phyloP scores from a whole-genome alignment of 2,888 invertebrate genomes.

The Nomada fucata region DNA sequence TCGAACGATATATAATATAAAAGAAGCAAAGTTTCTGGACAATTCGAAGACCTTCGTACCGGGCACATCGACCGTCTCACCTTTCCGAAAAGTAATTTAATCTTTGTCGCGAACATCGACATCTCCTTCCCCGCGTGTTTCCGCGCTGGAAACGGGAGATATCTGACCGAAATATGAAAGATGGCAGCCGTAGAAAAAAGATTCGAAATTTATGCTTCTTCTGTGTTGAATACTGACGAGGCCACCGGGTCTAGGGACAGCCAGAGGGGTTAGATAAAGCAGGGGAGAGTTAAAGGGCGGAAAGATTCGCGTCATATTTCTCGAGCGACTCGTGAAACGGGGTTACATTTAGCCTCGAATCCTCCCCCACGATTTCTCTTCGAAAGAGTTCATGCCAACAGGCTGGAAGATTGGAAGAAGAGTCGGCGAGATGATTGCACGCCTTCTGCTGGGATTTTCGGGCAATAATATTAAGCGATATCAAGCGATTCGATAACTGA shows the following conservation, averaged over 20 bases:
- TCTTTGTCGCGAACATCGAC: slow-evolving; percentile 37
- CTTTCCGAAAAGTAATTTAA: slow-evolving; percentile 25
- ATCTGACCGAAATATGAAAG: slow-evolving; percentile 41
- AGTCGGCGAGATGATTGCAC: neutral
- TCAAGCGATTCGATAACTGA: neutral
- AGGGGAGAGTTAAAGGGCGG: slow-evolving; percentile 32
- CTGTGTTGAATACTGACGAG: slow-evolving; percentile 55
- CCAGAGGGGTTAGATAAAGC: slow-evolving; percentile 44
- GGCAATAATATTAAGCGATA: neutral
- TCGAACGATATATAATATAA: too few relatives aligned
- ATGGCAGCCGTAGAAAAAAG: slow-evolving; percentile 29
- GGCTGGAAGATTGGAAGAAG: neutral
- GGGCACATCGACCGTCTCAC: neutral
- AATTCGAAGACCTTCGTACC: too few relatives aligned
- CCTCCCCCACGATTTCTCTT: slow-evolving; percentile 2
- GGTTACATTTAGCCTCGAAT: slow-evolving; percentile 34
- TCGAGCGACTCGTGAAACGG: slow-evolving; percentile 25
- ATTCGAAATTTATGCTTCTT: slow-evolving; percentile 49
- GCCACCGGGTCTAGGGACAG: neutral
- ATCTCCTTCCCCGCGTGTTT: slow-evolving; percentile 7
- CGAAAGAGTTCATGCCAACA: slow-evolving; percentile 3
- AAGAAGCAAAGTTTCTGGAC: too few relatives aligned
- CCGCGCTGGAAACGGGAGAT: slow-evolving; percentile 17
- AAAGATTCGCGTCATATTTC: slow-evolving; percentile 47
- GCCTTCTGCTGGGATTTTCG: neutral